These are phyloP conservation scores for Hormiphora californensis DNA, from an alignment of 37 sponge, comb jelly and placozoan genomes.

Conservation along the genomic window DNA sequence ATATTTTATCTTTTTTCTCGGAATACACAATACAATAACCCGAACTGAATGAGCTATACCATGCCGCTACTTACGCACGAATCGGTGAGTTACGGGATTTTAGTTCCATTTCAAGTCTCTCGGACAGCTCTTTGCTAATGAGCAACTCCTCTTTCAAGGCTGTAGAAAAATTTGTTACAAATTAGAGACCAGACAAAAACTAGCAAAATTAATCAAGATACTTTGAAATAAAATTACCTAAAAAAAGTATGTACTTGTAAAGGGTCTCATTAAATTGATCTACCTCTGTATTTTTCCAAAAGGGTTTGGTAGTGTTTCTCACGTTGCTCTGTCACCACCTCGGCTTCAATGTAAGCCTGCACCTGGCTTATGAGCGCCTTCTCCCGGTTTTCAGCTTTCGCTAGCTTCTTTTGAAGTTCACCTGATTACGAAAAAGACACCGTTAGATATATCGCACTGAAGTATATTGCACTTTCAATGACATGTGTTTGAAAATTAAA, in stretches of 20 bases:
- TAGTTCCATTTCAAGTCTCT: constrained; percentile 1
- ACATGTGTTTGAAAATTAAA: not conserved
- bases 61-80: constrained; percentile 41
- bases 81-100: not conserved
- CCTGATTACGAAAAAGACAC: not conserved
- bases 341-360: not conserved
- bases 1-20: too few species aligned
- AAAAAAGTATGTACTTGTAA: not conserved
- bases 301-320: not conserved
- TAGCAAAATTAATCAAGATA: not conserved
- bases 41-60: too few species aligned
- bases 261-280: not conserved
- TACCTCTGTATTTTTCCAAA: constrained; percentile 1
- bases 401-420: not conserved
- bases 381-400: constrained; percentile 14
- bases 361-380: constrained; percentile 3
- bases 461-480: not conserved
- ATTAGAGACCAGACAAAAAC: not conserved
- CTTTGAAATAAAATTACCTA: too few species aligned
- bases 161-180: not conserved
- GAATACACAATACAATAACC: too few species aligned
- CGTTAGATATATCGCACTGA: not conserved
- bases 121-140: not conserved
- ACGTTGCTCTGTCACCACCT: not conserved
- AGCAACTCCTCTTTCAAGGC: constrained; percentile 47